phyloP scores from a whole-genome alignment of 2,113 vertebrate genomes.

The Argyrosomus japonicus region DNA sequence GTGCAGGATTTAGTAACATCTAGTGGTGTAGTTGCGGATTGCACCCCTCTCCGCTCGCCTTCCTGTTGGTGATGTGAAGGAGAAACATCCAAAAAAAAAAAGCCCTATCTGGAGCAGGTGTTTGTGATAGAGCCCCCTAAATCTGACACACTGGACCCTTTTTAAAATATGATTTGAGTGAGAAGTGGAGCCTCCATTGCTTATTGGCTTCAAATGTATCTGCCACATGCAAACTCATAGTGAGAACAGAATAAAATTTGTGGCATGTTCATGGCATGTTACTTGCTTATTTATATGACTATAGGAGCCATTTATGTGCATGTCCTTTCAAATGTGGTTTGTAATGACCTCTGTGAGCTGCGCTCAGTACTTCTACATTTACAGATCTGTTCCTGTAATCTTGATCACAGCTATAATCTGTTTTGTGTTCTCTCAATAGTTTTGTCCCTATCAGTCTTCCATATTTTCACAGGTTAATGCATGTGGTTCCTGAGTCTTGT shows the following conservation, averaged over 20 bases:
- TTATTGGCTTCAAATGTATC: background rate
- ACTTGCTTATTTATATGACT: background rate
- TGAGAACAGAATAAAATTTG: background rate
- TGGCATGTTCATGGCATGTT: no score
- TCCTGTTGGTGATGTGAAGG: no score
- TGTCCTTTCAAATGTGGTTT: background rate
- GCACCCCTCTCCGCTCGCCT: no score
- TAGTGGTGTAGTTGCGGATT: no score
- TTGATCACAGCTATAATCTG: background rate
- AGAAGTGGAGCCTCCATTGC: background rate
- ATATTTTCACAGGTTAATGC: background rate
- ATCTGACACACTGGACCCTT: no score
- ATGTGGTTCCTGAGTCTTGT: slow-evolving; percentile 5
- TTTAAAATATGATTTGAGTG: background rate
- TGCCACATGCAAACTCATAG: background rate
- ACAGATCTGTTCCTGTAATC: slow-evolving; percentile 1
- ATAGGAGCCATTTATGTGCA: background rate
- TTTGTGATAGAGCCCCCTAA: no score
- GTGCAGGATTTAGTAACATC: no score
- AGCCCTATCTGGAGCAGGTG: background rate
- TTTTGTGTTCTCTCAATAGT: slow-evolving; percentile 1
- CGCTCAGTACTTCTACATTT: background rate
- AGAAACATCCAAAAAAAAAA: no score
- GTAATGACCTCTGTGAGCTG: background rate
- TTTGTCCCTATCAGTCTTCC: background rate